Base-by-base conservation (phyloP, 2,797 vertebrate species). In the Pseudotriccus pelzelni region DNA sequence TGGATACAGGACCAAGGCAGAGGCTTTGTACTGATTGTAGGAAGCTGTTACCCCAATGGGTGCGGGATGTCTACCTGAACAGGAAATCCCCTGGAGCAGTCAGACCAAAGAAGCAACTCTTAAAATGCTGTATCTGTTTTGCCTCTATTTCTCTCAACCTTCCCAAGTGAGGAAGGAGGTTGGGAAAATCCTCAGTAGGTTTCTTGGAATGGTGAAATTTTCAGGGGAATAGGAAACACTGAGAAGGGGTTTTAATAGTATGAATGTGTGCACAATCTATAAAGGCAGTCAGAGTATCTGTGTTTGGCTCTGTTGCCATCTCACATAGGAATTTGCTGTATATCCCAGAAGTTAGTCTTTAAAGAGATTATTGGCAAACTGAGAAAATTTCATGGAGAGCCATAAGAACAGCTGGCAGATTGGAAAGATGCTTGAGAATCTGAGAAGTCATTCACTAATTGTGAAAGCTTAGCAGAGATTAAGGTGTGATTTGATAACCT, bases 141-240 rank as follows among this genome's bases (percentile, higher is more conserved):
- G 5, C 8, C 14, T 49, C 27, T 64, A 2, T 53, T 84, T 84
- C 3, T 14, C 10, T 74, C 52, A 24, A 2, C 5, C 1, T 58
- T 55, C 7, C 10, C n/a, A 50, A 23, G 7, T 37, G 36, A 70
- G 39, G 12, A 83, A 55, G 24, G 13, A 87, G 14, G 5, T 13
- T 58, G 14, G 10, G 6, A 30, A 13, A 39, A 4, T n/a, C 58
- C 27, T 77, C 39, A 24, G 4, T 8, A 63, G 8, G 10, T 36
- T 77, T 74, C 20, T 73, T 52, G 22, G 21, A 70, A 63, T 43
- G 6, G 7, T 13, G 16, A 58, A 17, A 27, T 75, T 68, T 52
- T 58, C 0, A 0, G 1, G 1, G 10, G 1, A 3, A 28, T 72
- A 36, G 5, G 1, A 10, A 34, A 56, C 3, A 25, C 4, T 44